A percentile compares a stretch with the other conserved stretches of the same genome.
Evolutionary conservation across 2,888 invertebrate species (phyloP).

Genomic region (Molorchus minor): DNA sequence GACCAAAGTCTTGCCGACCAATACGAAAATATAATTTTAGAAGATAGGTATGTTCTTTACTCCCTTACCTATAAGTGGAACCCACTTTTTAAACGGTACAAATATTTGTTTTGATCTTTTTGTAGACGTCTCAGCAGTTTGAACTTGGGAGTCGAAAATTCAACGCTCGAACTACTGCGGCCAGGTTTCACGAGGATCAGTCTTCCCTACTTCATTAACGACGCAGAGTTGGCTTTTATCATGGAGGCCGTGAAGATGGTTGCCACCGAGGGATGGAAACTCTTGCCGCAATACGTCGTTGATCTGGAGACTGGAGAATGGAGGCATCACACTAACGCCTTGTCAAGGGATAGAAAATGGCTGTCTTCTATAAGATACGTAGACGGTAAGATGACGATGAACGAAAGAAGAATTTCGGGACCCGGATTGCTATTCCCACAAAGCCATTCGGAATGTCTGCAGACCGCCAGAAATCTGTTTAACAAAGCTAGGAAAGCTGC

Average conservation of each 20-base stretch:
- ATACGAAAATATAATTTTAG: constrained; percentile 76
- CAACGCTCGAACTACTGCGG: constrained; percentile 75
- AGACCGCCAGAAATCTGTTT: constrained; percentile 81
- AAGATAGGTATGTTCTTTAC: constrained; percentile 69
- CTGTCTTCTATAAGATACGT: constrained; percentile 73
- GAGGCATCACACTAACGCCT: constrained; percentile 82
- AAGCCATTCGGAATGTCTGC: constrained; percentile 79
- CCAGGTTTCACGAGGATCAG: constrained; percentile 89
- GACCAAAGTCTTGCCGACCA: constrained; percentile 77
- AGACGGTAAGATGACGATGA: constrained; percentile 78
- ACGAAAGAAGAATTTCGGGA: constrained; percentile 76
- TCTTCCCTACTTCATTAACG: constrained; percentile 85
- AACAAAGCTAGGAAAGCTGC: constrained; percentile 80
- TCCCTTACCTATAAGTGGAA: too few species aligned
- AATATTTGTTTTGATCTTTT: too few species aligned
- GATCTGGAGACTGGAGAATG: constrained; percentile 90
- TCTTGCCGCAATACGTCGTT: constrained; percentile 87
- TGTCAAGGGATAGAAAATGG: constrained; percentile 84
- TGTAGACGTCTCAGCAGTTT: constrained; percentile 63
- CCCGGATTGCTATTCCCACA: constrained; percentile 77
- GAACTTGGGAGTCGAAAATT: constrained; percentile 61
- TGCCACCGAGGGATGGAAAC: constrained; percentile 88
- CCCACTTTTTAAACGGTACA: too few species aligned
- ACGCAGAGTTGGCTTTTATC: constrained; percentile 81
- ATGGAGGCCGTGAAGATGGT: constrained; percentile 87